Evolutionary conservation across 2,797 vertebrate species (phyloP), one percentile per base, ranked within the genome.

Genomic region (Eutrigla gurnardus): DNA sequence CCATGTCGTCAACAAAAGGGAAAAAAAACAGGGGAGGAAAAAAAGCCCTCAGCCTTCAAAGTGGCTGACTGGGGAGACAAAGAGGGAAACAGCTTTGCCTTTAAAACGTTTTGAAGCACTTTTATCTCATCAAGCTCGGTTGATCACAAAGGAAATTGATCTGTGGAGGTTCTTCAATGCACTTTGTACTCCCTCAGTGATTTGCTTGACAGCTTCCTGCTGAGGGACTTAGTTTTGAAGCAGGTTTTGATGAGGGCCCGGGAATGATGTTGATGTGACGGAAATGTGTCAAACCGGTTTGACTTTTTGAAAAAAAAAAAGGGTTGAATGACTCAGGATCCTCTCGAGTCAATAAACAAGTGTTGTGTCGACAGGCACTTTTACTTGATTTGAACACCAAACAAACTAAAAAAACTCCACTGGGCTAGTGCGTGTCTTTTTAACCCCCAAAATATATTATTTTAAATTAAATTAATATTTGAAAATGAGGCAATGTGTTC

Each of bases 141-240:
- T 91, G 90, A 92, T 92, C 90, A 91, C 88, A 93, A 90, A 90
- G 91, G 88, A 90, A 87, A 91, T 89, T 91, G 91, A 93, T 93
- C 86, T 78, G 77, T 80, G 80, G 69, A 81, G 79, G 69, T 84
- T 89, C 77, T 86, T 82, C 76, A 70, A 40, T 84, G 75, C 77
- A 82, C 81, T 86, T 84, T 86, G 78, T 83, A 64, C 82, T 90
- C 84, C 25, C 84, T 78, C 64, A 2, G 69, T 81, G 79, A 80
- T 86, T 91, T 72, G 73, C 83, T 76, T 88, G 88, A 88, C 89
- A 90, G 86, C 70, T 83, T 89, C 74, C 83, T 86, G 70, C 81
- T 75, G 49, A 70, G 84, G 59, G 83, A 79, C 65, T 85, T 50
- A 6, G 77, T 80, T 89, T 25, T 81, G 70, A 88, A 86, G 76